Evolutionary conservation across 2,888 invertebrate species (phyloP).

Genomic region (Pristionchus fissidentatus): DNA sequence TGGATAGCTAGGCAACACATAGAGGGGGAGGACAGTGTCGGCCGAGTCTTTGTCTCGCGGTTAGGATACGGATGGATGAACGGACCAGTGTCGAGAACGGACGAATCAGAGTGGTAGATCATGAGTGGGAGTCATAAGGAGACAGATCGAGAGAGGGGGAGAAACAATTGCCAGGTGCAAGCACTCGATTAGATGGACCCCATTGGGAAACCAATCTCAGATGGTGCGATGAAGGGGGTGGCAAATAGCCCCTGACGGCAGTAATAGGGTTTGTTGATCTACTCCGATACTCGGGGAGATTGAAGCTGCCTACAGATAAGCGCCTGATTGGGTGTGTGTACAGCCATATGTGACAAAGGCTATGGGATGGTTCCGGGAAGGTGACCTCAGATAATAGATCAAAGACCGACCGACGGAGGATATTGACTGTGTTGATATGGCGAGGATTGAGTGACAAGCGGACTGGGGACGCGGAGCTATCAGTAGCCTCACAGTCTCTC

Average conservation of each 20-base stretch:
- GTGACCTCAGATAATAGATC: slow-evolving; percentile 28
- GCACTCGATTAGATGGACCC: slow-evolving; percentile 37
- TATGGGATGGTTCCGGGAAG: slow-evolving; percentile 26
- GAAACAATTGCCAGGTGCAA: slow-evolving; percentile 24
- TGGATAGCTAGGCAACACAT: slow-evolving; percentile 17
- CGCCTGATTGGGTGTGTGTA: slow-evolving; percentile 12
- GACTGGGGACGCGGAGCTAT: slow-evolving; percentile 10
- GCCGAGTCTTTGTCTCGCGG: slow-evolving; percentile 1
- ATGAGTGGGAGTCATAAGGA: too few species aligned
- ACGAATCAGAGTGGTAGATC: neutral
- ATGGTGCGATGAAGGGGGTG: neutral
- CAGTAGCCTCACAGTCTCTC: too few species aligned
- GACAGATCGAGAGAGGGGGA: neutral
- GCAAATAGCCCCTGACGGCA: too few species aligned
- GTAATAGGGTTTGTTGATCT: neutral
- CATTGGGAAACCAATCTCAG: slow-evolving; percentile 27
- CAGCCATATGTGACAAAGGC: too few species aligned
- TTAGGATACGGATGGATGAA: slow-evolving; percentile 3
- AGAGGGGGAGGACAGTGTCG: slow-evolving; percentile 3
- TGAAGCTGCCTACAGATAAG: neutral
- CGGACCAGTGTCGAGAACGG: neutral
- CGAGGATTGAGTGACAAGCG: neutral
- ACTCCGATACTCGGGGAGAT: neutral
- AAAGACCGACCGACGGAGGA: slow-evolving; percentile 20
- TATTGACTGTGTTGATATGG: slow-evolving; percentile 36